These are phyloP conservation scores for Dexiosoma caninum DNA, from an alignment of 2,888 invertebrate species.

Conservation along the genomic window DNA sequence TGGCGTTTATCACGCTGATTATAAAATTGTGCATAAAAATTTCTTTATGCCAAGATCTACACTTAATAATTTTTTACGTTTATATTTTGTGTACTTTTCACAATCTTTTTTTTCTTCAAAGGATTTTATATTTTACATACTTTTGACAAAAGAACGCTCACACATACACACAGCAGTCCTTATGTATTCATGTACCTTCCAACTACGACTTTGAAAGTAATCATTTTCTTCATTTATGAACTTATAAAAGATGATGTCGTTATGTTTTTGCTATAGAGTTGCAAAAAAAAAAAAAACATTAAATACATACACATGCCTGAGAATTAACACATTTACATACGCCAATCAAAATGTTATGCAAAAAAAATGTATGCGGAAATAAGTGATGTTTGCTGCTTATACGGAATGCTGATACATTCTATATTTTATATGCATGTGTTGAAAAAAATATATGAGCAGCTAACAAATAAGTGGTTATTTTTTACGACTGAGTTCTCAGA, in stretches of 20 bases:
- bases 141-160: neutral
- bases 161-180: neutral
- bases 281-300: neutral
- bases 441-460: constrained; percentile 39
- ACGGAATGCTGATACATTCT: constrained; percentile 8
- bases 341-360: neutral
- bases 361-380: constrained; percentile 42
- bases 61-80: constrained; percentile 41
- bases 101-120: too few relatives aligned
- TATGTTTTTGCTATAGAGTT: constrained; percentile 44
- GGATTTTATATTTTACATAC: neutral
- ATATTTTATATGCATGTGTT: neutral
- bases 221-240: constrained; percentile 56
- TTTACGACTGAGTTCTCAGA: constrained; percentile 37
- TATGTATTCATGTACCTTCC: neutral
- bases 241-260: constrained; percentile 53
- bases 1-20: constrained; percentile 16
- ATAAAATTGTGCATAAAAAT: constrained; percentile 51
- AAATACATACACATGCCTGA: neutral
- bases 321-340: neutral
- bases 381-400: constrained; percentile 40
- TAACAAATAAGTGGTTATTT: constrained; percentile 57
- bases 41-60: constrained; percentile 21
- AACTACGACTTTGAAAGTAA: constrained; percentile 45
- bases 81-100: neutral